Evolutionary conservation across 53 echinoderm and acorn worm genomes (phyloP), one percentile per base, ranked within the genome.

Genomic region (Patiria pectinifera): DNA sequence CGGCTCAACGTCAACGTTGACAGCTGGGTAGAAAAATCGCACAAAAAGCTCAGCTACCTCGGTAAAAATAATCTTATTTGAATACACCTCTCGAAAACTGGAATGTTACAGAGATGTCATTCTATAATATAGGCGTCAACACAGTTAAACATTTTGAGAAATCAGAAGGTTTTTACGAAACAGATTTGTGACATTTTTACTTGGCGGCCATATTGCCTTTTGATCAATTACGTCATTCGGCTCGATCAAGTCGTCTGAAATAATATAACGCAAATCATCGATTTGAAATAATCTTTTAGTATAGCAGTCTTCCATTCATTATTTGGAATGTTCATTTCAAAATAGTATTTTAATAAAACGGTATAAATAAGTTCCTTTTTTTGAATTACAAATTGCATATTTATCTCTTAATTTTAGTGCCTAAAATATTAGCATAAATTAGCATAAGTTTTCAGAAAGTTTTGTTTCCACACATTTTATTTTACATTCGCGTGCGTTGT

Each of bases 131-230:
- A 6, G 8, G 8, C 24, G 48, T 24, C 0, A 86, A 86, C 24
- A 5, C 11, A 58, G 14, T 48, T 16, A 7, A 75, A 47, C 18
- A 13, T 46, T 18, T 2, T 49, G 19, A 21, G 22, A 75, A n/a
- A 62, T 35, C n/a, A 9, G 9, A 35, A 83, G 35, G 16, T 43
- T 70, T 66, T 47, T 58, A 2, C 12, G 35, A 19, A 23, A 16
- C 18, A 11, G 24, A 24, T 26, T 1, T 12, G 8, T 48, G 48
- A 58, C 19, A 12, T 86, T 86, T 49, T 2, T 2, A 8, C 14
- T 14, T 48, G 48, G 24, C 75, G 45, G 86, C 86, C 86, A 86
- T 86, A 45, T 86, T 86, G 86, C 49, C 72, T 74, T 62, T 83
- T 26, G 53, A 6, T 45, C 8, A 18, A 45, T 85, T 74, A 86